Evolutionary conservation across 2,113 vertebrate genomes (phyloP), one percentile per base, ranked within the genome.

Genomic region (Fregetta grallaria): DNA sequence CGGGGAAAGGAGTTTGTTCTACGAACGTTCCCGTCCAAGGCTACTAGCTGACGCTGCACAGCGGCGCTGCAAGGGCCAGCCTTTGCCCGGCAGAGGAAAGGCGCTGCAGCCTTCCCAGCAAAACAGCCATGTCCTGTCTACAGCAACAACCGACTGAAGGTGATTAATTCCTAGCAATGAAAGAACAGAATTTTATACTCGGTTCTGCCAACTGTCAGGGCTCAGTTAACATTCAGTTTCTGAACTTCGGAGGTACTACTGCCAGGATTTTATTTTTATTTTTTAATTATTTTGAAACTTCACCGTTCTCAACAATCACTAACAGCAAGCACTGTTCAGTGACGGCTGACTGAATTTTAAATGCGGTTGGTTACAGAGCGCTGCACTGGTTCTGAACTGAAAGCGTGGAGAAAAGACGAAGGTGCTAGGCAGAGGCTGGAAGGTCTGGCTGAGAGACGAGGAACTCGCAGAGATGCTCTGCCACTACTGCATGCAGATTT

Each of bases 21-120:
- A 3, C 17, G 25, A 22, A 9, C 1, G 19, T 6, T 27, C 40
- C 71, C 5, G 1, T 20, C 20, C 36, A 22, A 13, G 30, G 32
- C 36, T 15, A 19, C 21, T 5, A 20, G 12, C 3, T 10, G 27
- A 18, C 25, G 29, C 29, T 20, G 2, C 42, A 29, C 18, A 27
- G 3, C 32, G 15, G 55, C 13, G 0, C 29, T 9, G 27, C 6
- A 5, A 5, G 32, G 36, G 18, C 13, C 13, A 21, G 26, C 10
- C 34, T 10, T 11, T 49, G 56, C 4, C 5, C 30, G 36, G 77
- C 76, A 22, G 32, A 55, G 49, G 32, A 22, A n/a, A 53, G 1
- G 2, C 3, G 1, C 36, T 13, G 30, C 12, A 9, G 30, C 26
- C 49, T 65, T 44, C 23, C 49, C 38, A 44, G 38, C 49, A 22